Evolutionary conservation across 2,113 vertebrate genomes (phyloP).

Genomic region (Peromyscus maniculatus): DNA sequence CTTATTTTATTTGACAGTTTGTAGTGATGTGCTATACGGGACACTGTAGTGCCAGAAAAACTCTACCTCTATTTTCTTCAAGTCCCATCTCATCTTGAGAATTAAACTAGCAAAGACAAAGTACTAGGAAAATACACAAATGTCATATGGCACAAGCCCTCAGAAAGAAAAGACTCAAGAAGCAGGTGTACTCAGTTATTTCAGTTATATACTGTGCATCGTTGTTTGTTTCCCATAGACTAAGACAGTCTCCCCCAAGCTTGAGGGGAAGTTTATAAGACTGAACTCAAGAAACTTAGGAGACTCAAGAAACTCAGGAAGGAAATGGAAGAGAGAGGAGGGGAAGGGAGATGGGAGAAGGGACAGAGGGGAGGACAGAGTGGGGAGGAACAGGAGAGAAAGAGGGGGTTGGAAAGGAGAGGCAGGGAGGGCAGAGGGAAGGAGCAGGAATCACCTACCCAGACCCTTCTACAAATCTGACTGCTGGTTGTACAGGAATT

Average conservation of each 20-base stretch:
- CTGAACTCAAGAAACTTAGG: not conserved
- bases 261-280: not conserved
- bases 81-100: not conserved
- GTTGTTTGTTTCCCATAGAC: not conserved
- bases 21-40: not conserved
- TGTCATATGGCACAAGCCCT: not conserved
- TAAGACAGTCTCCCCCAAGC: too few relatives aligned
- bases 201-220: too few relatives aligned
- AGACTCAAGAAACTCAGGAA: not conserved
- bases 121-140: not conserved
- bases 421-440: not conserved
- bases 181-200: not conserved
- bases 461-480: not conserved
- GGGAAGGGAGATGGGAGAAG: not conserved
- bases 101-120: not conserved
- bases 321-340: not conserved
- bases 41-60: not conserved
- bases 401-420: not conserved
- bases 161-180: not conserved
- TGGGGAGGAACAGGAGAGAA: too few relatives aligned
- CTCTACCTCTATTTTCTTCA: not conserved
- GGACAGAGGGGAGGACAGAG: not conserved
- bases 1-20: not conserved
- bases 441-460: not conserved
- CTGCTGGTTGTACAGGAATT: not conserved